Evolutionary conservation across 2,797 vertebrate species (phyloP), one percentile per base, ranked within the genome.

Genomic region (Podarcis siculus): DNA sequence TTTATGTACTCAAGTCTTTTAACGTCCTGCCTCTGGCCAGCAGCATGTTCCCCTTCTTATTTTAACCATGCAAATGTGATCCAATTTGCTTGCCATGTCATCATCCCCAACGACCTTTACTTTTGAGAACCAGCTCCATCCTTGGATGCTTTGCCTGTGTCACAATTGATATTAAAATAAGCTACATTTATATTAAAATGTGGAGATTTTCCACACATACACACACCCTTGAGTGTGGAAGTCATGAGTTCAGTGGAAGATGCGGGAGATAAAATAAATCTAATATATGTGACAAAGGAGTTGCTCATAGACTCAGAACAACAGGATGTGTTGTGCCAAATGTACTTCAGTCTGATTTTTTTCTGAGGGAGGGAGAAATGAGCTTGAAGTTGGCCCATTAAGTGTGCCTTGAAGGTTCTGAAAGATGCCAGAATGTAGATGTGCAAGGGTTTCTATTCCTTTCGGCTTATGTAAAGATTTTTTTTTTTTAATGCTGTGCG

Each of bases 311-410:
- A 83, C 90, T 85, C 89, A 19, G 0, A 72, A n/a, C n/a, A 79
- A 82, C 86, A 73, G 84, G 86, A 58, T 66, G 78, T 58, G 39
- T 35, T 77, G 89, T 92, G 71, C 87, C 90, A 83, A 90, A 78
- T 79, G 89, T 87, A 81, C 88, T 79, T 91, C 83, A 37, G 92
- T 95, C 85, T 81, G 88, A 89, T 94, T 90, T 88, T 88, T 90
- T 88, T 87, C 85, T 85, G 67, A 77, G 87, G 55, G 82, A 85
- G 87, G 90, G 42, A 1, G 69, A 79, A 93, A 61, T 83, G 75
- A 55, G 82, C 66, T 30, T 71, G 79, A 73, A 42, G 80, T 85
- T 90, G 83, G 7, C 88, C 79, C 32, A 8, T 86, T 30, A 79
- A 88, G 76, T 61, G 61, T 78, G 77, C 72, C 58, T 89, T 82